Base-by-base conservation (phyloP, 2,888 invertebrate species). In the Acleris sparsana region DNA sequence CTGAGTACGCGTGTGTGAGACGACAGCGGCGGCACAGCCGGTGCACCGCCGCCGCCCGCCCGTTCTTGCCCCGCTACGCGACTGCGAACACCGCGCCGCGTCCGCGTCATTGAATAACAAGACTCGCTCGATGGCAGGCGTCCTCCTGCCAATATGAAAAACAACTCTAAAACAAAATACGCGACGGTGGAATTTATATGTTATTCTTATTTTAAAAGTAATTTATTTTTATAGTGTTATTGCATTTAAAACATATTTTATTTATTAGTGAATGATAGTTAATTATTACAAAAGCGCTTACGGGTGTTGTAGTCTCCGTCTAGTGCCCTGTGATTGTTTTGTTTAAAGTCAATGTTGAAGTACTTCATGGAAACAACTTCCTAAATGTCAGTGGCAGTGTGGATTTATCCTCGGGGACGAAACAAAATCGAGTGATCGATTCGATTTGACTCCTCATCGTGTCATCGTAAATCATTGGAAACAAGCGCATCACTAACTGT, bases 81-180 rank as follows among this genome's bases (percentile, higher is more conserved):
- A 85, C 88, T 88, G 88, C 87, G 89, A 89, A 86, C 89, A 83
- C 86, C 85, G 89, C 88, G 86, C 83, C 82, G 80, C 83, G 84
- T 87, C 84, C 90, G 92, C 92, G 92, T 92, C 92, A 92, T 92
- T 92, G 89, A 92, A 89, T 88, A 92, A 91, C 92, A 91, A 92
- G 92, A 88, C 89, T 89, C 85, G 90, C 87, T 92, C 87, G 89
- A 88, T 89, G 91, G 91, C 89, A 90, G 90, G 85, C 92, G 92
- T 86, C 80, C 84, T 86, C 82, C 90, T 89, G 91, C 89, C 92
- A 92, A 90, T 88, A 92, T 92, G 92, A 91, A 87, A 86, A 87
- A 84, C 82, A 85, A 89, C 88, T 89, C 88, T 84, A 79, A 83
- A 80, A 87, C 84, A 85, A 90, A 89, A 88, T 81, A 88, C 90